These are phyloP conservation scores for Corythucha ciliata DNA, from an alignment of 2,888 invertebrate species.

Conservation along the genomic window DNA sequence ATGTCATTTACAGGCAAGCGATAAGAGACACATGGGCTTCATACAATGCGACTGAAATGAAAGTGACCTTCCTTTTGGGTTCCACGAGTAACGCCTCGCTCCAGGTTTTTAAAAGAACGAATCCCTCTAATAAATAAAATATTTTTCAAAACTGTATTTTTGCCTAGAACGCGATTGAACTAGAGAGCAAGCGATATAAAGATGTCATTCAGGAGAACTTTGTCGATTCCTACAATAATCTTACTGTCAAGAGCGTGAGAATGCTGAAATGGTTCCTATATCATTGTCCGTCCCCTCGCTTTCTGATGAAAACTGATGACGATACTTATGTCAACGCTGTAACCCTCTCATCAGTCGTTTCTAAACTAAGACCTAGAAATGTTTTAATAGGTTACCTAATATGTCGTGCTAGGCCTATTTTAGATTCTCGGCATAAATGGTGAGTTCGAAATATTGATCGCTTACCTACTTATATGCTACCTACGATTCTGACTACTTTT, in stretches of 20 bases:
- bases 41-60: conserved; percentile 31
- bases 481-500: conserved; percentile 22
- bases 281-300: conserved; percentile 54
- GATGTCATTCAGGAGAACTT: conserved; percentile 79
- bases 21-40: conserved; percentile 66
- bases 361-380: conserved; percentile 37
- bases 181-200: conserved; percentile 56
- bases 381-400: conserved; percentile 67
- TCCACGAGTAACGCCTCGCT: conserved; percentile 48
- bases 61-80: conserved; percentile 53
- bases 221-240: conserved; percentile 74
- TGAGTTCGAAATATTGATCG: conserved; percentile 39
- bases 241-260: conserved; percentile 75
- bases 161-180: conserved; percentile 52
- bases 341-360: conserved; percentile 45
- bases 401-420: conserved; percentile 64
- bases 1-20: conserved; percentile 55
- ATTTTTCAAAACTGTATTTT: conserved; percentile 19
- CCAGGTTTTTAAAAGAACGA: conserved; percentile 41
- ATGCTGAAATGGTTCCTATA: conserved; percentile 70
- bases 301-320: conserved; percentile 75
- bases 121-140: background rate
- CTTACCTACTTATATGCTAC: background rate
- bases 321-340: conserved; percentile 76
- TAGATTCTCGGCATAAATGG: conserved; percentile 68